These are phyloP conservation scores for Penaeus japonicus DNA, from an alignment of 1,140 invertebrate species.

Conservation along the genomic window DNA sequence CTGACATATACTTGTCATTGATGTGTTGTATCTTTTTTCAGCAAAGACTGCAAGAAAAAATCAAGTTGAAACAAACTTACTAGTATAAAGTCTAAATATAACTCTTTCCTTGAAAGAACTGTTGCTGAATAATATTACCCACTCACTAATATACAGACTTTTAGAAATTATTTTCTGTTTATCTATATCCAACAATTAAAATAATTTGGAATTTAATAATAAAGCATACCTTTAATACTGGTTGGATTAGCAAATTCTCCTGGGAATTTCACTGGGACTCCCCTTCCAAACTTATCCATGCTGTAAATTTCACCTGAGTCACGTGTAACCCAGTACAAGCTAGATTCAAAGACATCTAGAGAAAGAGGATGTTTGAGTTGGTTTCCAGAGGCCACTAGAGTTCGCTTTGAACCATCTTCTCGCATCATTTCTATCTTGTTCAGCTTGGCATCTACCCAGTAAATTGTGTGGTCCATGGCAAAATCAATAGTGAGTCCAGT, in stretches of 20 bases:
- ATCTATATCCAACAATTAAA: too few relatives aligned
- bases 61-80: conserved; percentile 45
- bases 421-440: conserved; percentile 91
- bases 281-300: conserved; percentile 95
- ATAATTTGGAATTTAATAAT: too few relatives aligned
- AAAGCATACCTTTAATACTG: conserved; percentile 73
- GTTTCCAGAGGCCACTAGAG: conserved; percentile 77
- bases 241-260: conserved; percentile 82
- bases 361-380: conserved; percentile 81
- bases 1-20: conserved; percentile 45
- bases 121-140: too few relatives aligned
- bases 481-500: conserved; percentile 90
- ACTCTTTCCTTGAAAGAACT: neutral
- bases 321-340: conserved; percentile 85
- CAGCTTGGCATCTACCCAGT: conserved; percentile 95
- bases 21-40: conserved; percentile 54
- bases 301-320: conserved; percentile 83
- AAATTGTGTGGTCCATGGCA: conserved; percentile 86
- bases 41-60: conserved; percentile 71
- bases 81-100: neutral
- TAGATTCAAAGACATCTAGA: conserved; percentile 89
- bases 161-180: too few relatives aligned
- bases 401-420: conserved; percentile 77
- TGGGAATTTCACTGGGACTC: conserved; percentile 83
- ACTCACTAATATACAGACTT: too few relatives aligned